Evolutionary conservation across 2,113 vertebrate genomes (phyloP), one percentile per base, ranked within the genome.

Genomic region (Jaculus jaculus): DNA sequence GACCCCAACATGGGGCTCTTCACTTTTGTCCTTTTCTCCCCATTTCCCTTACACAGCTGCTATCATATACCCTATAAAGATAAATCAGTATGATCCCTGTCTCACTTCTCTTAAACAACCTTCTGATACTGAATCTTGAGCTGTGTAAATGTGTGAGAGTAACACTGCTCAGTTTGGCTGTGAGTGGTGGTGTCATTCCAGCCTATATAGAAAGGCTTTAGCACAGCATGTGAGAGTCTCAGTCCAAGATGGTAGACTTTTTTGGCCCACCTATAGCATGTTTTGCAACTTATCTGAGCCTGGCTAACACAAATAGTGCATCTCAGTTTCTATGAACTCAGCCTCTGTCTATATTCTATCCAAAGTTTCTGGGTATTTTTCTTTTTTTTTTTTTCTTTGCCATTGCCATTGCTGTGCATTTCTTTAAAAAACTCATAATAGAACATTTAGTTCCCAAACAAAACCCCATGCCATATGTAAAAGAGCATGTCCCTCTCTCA

Each of bases 391-490:
- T 92, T 75, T 61, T 75, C 7, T 37, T 34, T 75, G 30, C 26
- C 32, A 68, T n/a, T 90, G 78, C 12, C 16, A 4, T 32, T 87
- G 81, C 65, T 96, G 84, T n/a, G 83, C 60, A 93, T 88, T 96
- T 95, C 81, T 94, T 90, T 65, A 18, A 95, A 96, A 96, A 87
- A 42, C 71, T 90, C 73, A 7, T 83, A 88, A 90, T 66, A 90
- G 90, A 95, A 96, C 90, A 94, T 63, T 75, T 87, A 96, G 71
- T 94, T 91, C 90, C 89, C 94, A 92, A 89, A 94, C 87, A 96
- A 95, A 97, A 95, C 87, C 75, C 63, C 83, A 89, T 95, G 77
- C 93, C 96, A 97, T 97, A 96, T 97, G 96, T 96, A 96, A 92
- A 94, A 95, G 96, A 97, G 95, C 95, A 93, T 92, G 90, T 94